Evolutionary conservation across 2,113 vertebrate genomes (phyloP).

Genomic region (Dipodomys stephensi): DNA sequence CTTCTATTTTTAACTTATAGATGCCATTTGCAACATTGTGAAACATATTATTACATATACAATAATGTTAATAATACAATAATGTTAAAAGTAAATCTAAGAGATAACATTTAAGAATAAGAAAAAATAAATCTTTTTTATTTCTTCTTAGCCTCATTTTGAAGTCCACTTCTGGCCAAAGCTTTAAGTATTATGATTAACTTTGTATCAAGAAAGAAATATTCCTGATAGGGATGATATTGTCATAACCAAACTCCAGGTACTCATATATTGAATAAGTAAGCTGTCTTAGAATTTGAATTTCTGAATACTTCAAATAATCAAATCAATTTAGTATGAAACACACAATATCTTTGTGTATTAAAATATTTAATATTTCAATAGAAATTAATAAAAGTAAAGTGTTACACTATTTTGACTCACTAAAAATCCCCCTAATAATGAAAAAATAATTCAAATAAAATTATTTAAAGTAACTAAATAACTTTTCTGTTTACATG

Average conservation of each 20-base stretch:
- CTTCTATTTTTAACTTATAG: no score
- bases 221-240: background rate
- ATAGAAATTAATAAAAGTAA: background rate
- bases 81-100: background rate
- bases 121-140: no score
- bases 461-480: constrained; percentile 5
- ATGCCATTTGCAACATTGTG: background rate
- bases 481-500: background rate
- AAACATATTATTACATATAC: background rate
- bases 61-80: background rate
- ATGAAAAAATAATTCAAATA: constrained; percentile 28
- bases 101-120: no score
- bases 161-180: constrained; percentile 10
- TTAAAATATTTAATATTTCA: background rate
- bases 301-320: constrained; percentile 34
- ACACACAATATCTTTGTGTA: background rate
- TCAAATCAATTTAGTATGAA: background rate
- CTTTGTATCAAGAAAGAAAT: constrained; percentile 25
- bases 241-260: constrained; percentile 31
- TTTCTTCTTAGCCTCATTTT: background rate
- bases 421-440: background rate
- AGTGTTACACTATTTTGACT: background rate
- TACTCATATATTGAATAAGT: constrained; percentile 10
- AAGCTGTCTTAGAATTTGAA: background rate
- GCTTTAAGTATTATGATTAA: background rate